Conservation (phyloP, 2,113 vertebrate species). For the Myotis yumanensis region DNA sequence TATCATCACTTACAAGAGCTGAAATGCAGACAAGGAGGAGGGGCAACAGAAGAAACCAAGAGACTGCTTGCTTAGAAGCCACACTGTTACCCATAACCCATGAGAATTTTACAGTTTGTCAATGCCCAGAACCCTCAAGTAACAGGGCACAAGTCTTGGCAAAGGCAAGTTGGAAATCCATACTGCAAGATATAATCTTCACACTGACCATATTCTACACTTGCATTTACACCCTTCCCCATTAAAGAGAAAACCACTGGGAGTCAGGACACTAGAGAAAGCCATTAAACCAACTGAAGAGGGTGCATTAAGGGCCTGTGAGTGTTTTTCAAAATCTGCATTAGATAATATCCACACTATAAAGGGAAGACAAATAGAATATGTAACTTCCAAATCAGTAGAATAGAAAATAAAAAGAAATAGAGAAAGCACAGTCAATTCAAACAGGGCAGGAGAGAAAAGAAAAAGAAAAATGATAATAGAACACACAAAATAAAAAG, state of each 20-base stretch:
- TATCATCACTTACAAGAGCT: slow-evolving; percentile 78
- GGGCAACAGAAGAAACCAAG: slow-evolving; percentile 54
- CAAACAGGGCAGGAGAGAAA: background rate
- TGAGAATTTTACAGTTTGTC: background rate
- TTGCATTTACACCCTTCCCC: background rate
- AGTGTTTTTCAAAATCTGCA: slow-evolving; percentile 46
- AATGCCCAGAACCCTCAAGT: background rate
- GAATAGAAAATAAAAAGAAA: background rate
- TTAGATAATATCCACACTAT: slow-evolving; percentile 28
- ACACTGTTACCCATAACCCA: background rate
- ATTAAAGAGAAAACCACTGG: background rate
- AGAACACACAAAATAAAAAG: slow-evolving; percentile 16
- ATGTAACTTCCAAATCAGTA: background rate
- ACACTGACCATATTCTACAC: background rate
- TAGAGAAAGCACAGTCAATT: background rate
- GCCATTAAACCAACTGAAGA: background rate
- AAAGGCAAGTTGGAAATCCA: slow-evolving; percentile 35
- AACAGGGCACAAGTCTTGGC: background rate
- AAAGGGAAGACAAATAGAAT: slow-evolving; percentile 47
- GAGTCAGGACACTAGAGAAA: slow-evolving; percentile 16
- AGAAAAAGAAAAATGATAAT: background rate
- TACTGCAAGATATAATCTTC: background rate
- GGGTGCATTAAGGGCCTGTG: background rate
- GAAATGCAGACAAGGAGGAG: slow-evolving; percentile 71
- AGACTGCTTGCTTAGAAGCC: slow-evolving; percentile 30